These are phyloP conservation scores for Euwallacea similis DNA, from an alignment of 1,140 invertebrate species.

Conservation along the genomic window DNA sequence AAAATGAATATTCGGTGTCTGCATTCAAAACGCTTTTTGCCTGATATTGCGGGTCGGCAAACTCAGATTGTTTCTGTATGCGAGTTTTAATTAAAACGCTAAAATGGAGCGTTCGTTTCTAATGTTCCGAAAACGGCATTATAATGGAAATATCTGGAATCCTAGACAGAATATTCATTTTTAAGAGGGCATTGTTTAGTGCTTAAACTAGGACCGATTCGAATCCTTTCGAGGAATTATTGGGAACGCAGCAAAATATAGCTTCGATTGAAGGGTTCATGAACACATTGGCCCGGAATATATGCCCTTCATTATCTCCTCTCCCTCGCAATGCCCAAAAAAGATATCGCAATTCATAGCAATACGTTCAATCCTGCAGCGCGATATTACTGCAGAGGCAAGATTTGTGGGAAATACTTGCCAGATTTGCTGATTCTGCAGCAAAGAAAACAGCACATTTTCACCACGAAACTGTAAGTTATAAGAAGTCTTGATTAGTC, in stretches of 20 bases:
- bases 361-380: slow-evolving; percentile 10
- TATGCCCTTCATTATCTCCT: neutral
- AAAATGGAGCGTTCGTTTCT: slow-evolving; percentile 7
- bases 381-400: slow-evolving; percentile 22
- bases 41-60: neutral
- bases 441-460: too few species aligned
- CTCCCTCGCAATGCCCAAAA: neutral
- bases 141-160: neutral
- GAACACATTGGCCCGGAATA: neutral
- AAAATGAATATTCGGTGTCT: too few species aligned
- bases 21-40: too few species aligned
- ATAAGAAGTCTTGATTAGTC: too few species aligned
- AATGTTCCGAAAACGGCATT: neutral
- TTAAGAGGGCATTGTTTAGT: neutral
- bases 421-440: neutral
- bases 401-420: neutral
- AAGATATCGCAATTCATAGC: slow-evolving; percentile 17
- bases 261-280: neutral
- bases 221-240: neutral
- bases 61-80: slow-evolving; percentile 17
- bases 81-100: slow-evolving; percentile 14
- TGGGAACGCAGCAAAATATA: neutral
- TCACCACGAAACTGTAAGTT: too few species aligned
- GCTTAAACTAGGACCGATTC: neutral
- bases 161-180: slow-evolving; percentile 1